Evolutionary conservation across 2,797 vertebrate species (phyloP).

Genomic region (Acanthornis magna): DNA sequence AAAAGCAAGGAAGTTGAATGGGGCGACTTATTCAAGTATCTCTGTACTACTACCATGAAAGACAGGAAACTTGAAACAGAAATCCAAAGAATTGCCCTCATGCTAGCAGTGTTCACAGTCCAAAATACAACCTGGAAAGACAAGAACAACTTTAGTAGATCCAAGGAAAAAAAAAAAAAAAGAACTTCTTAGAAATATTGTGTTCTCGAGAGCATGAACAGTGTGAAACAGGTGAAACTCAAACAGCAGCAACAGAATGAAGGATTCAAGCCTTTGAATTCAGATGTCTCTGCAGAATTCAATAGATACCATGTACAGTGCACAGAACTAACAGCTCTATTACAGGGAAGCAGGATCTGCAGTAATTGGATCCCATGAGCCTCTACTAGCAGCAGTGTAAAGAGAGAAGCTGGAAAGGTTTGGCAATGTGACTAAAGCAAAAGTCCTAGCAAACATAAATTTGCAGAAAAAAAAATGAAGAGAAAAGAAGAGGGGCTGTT

Average conservation of each 20-base stretch:
- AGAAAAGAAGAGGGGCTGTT: background rate
- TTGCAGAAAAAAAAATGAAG: background rate
- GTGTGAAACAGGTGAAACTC: slow-evolving; percentile 46
- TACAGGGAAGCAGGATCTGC: slow-evolving; percentile 35
- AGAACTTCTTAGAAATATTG: slow-evolving; percentile 36
- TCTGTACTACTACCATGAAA: slow-evolving; percentile 48
- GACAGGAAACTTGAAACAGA: slow-evolving; percentile 28
- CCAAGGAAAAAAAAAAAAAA: background rate
- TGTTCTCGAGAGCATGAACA: slow-evolving; percentile 39
- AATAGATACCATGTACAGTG: slow-evolving; percentile 20
- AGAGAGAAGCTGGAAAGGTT: slow-evolving; percentile 30
- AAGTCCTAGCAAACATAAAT: background rate
- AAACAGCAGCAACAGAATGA: slow-evolving; percentile 43
- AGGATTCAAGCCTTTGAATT: slow-evolving; percentile 66
- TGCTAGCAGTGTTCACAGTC: slow-evolving; percentile 14
- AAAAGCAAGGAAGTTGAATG: slow-evolving; percentile 55
- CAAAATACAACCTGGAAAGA: slow-evolving; percentile 34
- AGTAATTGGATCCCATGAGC: slow-evolving; percentile 73
- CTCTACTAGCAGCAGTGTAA: slow-evolving; percentile 25
- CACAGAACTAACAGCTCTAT: slow-evolving; percentile 64
- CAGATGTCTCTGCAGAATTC: slow-evolving; percentile 52
- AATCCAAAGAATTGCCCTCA: slow-evolving; percentile 41
- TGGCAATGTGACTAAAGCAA: background rate
- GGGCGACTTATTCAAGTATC: slow-evolving; percentile 36
- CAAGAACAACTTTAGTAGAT: slow-evolving; percentile 50